Evolutionary conservation across 2,888 invertebrate genomes (phyloP).

Genomic region (Hirudinaria manillensis): DNA sequence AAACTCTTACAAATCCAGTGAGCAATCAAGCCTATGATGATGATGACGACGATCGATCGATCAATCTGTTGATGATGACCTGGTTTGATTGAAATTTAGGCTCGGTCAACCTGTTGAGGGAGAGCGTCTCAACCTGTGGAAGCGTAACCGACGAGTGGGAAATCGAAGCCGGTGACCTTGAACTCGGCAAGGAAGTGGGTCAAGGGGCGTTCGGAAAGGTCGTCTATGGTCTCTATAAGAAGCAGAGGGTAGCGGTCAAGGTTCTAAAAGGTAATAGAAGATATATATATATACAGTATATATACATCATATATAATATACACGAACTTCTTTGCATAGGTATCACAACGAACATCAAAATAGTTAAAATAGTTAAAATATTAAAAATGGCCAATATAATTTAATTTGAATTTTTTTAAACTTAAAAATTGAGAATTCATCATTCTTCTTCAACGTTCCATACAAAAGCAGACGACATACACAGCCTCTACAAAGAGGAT

Average conservation of each 20-base stretch:
- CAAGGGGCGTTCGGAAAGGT: slow-evolving; percentile 53
- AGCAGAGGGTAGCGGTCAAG: slow-evolving; percentile 65
- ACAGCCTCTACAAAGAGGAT: slow-evolving; percentile 59
- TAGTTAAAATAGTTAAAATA: too few species aligned
- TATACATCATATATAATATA: neutral
- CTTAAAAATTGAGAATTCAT: too few species aligned
- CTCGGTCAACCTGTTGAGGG: slow-evolving; percentile 20
- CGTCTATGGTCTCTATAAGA: slow-evolving; percentile 48
- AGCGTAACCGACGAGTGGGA: slow-evolving; percentile 48
- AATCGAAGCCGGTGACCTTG: slow-evolving; percentile 46
- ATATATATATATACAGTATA: too few species aligned
- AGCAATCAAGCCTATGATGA: neutral
- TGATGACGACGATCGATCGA: too few species aligned
- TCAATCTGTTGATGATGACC: too few species aligned
- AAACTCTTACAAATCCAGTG: slow-evolving; percentile 6
- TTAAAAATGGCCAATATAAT: too few species aligned
- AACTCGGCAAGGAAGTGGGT: slow-evolving; percentile 49
- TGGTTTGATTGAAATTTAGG: neutral
- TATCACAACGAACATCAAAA: neutral
- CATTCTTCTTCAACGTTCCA: too few species aligned
- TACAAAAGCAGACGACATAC: slow-evolving; percentile 48
- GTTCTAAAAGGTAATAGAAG: slow-evolving; percentile 67
- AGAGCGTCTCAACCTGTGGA: slow-evolving; percentile 22
- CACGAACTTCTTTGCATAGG: neutral
- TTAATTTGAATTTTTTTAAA: too few species aligned